Percentiles rank a stretch among this genome's conserved stretches.
Evolutionary conservation across 2,113 vertebrate species (phyloP).

Genomic region (Peromyscus leucopus): DNA sequence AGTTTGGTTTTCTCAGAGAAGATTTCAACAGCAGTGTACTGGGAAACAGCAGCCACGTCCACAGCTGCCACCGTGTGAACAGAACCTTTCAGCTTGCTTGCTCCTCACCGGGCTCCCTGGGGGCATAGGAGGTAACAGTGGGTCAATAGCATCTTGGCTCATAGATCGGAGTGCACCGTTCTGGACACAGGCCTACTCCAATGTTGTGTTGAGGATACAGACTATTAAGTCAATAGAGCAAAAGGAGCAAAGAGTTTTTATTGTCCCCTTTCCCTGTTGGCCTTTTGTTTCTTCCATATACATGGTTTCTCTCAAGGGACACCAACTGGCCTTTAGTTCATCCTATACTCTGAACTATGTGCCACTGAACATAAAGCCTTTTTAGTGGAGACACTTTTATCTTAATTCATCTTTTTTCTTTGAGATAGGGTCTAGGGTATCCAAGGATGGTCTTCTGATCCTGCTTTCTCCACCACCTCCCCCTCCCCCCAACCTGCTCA

Average conservation of each 20-base stretch:
- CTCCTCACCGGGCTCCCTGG: neutral
- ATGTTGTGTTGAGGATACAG: neutral
- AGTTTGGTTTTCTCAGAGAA: neutral
- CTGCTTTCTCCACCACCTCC: neutral
- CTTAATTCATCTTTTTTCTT: neutral
- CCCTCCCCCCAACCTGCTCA: too few relatives aligned
- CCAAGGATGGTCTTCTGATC: neutral
- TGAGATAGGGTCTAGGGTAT: too few relatives aligned
- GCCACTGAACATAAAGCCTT: slow-evolving; percentile 28
- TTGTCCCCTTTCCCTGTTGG: too few relatives aligned
- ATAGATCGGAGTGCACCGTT: accelerated
- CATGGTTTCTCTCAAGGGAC: slow-evolving; percentile 33
- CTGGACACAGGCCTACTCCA: neutral
- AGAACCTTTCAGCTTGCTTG: neutral
- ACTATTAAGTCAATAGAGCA: neutral
- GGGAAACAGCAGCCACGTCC: neutral
- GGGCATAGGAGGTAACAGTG: accelerated
- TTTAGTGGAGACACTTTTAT: slow-evolving; percentile 32
- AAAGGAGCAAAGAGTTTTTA: neutral
- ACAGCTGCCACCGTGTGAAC: neutral
- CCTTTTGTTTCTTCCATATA: neutral
- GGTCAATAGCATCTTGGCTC: neutral
- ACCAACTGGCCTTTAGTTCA: slow-evolving; percentile 34
- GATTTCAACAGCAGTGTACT: neutral
- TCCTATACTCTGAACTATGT: neutral